Conservation (phyloP, 2,888 invertebrate species). For the Eupithecia subumbrata region DNA sequence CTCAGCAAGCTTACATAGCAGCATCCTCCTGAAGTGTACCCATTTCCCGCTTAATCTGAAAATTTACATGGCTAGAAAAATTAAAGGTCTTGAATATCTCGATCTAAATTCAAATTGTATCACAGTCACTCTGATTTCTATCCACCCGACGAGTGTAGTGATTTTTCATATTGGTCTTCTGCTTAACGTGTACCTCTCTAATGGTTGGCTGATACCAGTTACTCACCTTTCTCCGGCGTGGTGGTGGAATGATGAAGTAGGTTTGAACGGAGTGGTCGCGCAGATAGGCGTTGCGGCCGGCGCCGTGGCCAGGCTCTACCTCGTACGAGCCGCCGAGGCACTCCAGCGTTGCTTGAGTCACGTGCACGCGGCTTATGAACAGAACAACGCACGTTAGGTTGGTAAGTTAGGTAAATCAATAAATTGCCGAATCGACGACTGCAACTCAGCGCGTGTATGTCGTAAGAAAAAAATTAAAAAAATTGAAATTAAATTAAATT, state of each 20-base stretch:
- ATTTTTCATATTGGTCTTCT: not conserved
- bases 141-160: not conserved
- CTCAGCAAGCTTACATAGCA: not conserved
- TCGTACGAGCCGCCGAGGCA: slow-evolving; percentile 95
- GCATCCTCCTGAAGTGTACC: not conserved
- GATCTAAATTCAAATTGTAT: not conserved
- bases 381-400: not conserved
- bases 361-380: slow-evolving; percentile 88
- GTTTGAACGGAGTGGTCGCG: slow-evolving; percentile 93
- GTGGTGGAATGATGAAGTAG: slow-evolving; percentile 95
- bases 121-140: not conserved
- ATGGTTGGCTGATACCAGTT: not conserved
- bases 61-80: too few species aligned
- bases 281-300: slow-evolving; percentile 91
- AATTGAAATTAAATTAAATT: too few species aligned
- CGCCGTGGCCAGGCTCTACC: slow-evolving; percentile 94
- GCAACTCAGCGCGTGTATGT: too few species aligned
- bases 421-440: not conserved
- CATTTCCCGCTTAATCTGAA: not conserved
- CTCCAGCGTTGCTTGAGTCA: slow-evolving; percentile 93
- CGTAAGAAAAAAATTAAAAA: too few species aligned
- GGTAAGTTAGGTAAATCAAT: not conserved
- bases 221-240: slow-evolving; percentile 91
- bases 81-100: not conserved
- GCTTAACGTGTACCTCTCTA: not conserved